A percentile compares a stretch with the other conserved stretches of the same genome.
These are phyloP conservation scores for Pungitius pungitius DNA, from an alignment of 2,113 vertebrate genomes.

Conservation along the genomic window DNA sequence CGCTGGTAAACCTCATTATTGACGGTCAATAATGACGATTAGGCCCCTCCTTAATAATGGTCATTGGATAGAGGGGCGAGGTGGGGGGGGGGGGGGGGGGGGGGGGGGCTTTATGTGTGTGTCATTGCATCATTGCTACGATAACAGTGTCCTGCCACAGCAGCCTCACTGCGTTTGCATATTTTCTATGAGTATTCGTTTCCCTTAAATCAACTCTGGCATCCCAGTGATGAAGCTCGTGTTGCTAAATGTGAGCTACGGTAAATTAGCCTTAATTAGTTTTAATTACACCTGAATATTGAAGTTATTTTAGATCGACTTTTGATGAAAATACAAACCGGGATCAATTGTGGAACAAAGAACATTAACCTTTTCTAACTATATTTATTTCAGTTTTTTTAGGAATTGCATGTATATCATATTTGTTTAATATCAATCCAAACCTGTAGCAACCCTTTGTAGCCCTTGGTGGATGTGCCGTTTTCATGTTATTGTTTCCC, in stretches of 20 bases:
- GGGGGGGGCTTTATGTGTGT: conserved; percentile 12
- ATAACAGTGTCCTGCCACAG: conserved; percentile 18
- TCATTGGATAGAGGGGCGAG: conserved; percentile 4
- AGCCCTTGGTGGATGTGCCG: conserved; percentile 1
- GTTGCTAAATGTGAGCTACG: background rate
- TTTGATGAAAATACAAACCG: background rate
- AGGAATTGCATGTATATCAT: background rate
- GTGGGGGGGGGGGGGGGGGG: too few relatives aligned
- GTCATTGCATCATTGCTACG: conserved; percentile 7
- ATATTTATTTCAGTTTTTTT: background rate
- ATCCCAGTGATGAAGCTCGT: background rate
- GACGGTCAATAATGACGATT: conserved; percentile 65
- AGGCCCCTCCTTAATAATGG: conserved; percentile 39
- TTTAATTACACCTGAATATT: background rate
- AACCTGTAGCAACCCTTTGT: background rate
- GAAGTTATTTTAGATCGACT: background rate
- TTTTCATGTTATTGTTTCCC: conserved; percentile 6
- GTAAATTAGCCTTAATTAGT: background rate
- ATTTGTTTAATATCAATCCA: background rate
- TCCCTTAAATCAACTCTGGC: background rate
- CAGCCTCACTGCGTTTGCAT: background rate
- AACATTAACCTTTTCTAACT: background rate
- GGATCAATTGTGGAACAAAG: background rate
- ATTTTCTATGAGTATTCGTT: background rate
- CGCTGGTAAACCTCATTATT: conserved; percentile 62